Evolutionary conservation across 2,113 vertebrate genomes (phyloP).

Genomic region (Thoracochromis brauschi): DNA sequence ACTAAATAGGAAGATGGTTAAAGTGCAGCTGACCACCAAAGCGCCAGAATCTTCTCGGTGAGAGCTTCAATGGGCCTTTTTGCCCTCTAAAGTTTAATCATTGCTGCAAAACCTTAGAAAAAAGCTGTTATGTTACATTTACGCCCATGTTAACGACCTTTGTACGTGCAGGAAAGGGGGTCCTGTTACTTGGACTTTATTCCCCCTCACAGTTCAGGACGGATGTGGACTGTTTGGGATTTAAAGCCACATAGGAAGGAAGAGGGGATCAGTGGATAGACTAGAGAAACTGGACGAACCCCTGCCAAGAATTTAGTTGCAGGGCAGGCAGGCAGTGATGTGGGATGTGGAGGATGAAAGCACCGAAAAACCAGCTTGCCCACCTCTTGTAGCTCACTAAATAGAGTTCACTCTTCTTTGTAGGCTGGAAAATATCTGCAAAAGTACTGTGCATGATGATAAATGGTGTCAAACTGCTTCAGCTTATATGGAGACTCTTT

Average conservation of each 20-base stretch:
- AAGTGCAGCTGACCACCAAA: not conserved
- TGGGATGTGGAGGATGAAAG: constrained; percentile 38
- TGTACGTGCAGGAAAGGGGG: constrained; percentile 16
- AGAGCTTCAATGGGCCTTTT: not conserved
- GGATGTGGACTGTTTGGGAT: constrained; percentile 64
- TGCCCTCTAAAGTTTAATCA: not conserved
- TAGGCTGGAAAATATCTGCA: not conserved
- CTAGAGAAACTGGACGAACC: constrained; percentile 45
- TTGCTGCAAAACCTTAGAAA: not conserved
- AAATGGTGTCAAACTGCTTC: not conserved
- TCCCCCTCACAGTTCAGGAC: constrained; percentile 25
- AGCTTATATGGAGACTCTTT: not conserved
- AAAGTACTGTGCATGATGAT: not conserved
- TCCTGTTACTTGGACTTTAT: not conserved
- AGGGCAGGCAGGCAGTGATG: constrained; percentile 10
- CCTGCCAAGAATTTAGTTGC: constrained; percentile 47
- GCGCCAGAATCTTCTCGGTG: not conserved
- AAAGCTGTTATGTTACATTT: not conserved
- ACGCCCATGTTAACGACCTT: not conserved
- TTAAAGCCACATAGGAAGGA: constrained; percentile 67
- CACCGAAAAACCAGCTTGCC: not conserved
- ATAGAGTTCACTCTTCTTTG: not conserved
- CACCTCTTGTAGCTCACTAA: not conserved
- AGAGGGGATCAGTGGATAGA: constrained; percentile 31
- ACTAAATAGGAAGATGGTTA: not conserved